Evolutionary conservation across 2,797 vertebrate genomes (phyloP).

Genomic region (Eulemur mongoz): DNA sequence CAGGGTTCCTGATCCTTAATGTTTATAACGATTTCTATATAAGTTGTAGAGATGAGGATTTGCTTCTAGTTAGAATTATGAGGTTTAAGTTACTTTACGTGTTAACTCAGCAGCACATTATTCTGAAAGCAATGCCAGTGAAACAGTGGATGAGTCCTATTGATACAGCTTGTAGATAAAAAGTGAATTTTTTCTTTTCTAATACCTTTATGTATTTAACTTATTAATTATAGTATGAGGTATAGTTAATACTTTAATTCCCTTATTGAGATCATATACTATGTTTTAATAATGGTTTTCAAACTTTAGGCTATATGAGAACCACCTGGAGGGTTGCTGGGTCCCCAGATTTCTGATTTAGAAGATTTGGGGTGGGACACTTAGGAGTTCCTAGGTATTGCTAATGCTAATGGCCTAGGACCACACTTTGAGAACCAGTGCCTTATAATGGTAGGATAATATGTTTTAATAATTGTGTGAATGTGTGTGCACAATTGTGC

Average conservation of each 20-base stretch:
- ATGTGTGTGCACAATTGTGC: neutral
- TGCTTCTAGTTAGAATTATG: neutral
- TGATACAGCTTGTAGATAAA: neutral
- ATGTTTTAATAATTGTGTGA: neutral
- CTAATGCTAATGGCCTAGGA: neutral
- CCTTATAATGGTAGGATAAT: accelerated
- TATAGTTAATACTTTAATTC: neutral
- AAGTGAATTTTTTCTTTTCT: conserved; percentile 1
- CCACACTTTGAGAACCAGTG: neutral
- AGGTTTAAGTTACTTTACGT: neutral
- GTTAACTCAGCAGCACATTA: neutral
- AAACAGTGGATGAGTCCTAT: neutral
- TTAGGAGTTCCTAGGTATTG: neutral
- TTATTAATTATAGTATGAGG: neutral
- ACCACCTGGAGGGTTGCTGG: neutral
- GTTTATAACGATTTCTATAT: neutral
- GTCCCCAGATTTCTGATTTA: neutral
- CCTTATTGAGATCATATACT: neutral
- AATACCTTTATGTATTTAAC: neutral
- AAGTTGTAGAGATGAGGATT: neutral
- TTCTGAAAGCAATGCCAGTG: neutral
- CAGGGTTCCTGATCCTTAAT: neutral
- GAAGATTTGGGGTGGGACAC: neutral
- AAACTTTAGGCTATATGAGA: neutral
- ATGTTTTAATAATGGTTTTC: neutral